These are phyloP conservation scores for Galeopterus variegatus DNA, from an alignment of 2,113 vertebrate species.

Conservation along the genomic window DNA sequence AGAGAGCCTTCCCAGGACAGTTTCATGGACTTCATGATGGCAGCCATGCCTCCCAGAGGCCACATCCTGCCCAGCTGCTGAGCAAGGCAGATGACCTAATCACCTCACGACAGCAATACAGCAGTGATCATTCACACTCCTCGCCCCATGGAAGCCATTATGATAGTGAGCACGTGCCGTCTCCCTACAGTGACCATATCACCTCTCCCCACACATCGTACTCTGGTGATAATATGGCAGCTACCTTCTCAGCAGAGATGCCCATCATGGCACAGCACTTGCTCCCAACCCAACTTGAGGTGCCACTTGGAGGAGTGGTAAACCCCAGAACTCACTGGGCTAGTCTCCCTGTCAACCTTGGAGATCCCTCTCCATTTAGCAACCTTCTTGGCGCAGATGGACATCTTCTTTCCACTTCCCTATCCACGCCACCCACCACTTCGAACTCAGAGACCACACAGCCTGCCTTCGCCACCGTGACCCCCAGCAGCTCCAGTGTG, in stretches of 20 bases:
- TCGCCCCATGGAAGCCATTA: slow-evolving; percentile 98
- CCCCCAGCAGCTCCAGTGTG: slow-evolving; percentile 92
- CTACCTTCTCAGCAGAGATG: slow-evolving; percentile 95
- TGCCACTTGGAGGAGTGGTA: slow-evolving; percentile 94
- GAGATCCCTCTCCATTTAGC: slow-evolving; percentile 96
- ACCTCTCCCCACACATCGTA: slow-evolving; percentile 95
- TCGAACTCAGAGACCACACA: slow-evolving; percentile 96
- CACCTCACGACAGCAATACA: slow-evolving; percentile 94
- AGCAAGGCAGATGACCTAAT: slow-evolving; percentile 94
- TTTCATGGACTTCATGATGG: slow-evolving; percentile 92
- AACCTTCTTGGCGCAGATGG: slow-evolving; percentile 96
- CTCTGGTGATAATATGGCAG: slow-evolving; percentile 90
- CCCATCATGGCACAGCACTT: slow-evolving; percentile 94
- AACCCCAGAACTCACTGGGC: slow-evolving; percentile 97
- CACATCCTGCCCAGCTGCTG: slow-evolving; percentile 93
- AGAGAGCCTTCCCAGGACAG: slow-evolving; percentile 95
- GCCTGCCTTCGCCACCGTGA: slow-evolving; percentile 95
- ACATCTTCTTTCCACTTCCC: slow-evolving; percentile 97
- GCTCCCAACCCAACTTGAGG: slow-evolving; percentile 94
- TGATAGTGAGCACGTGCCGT: slow-evolving; percentile 97
- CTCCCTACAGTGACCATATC: slow-evolving; percentile 98
- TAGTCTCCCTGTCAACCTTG: slow-evolving; percentile 94
- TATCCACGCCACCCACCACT: slow-evolving; percentile 97
- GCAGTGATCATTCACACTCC: slow-evolving; percentile 93
- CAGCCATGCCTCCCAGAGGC: slow-evolving; percentile 93